These are phyloP conservation scores for Rhabdornis inornatus DNA, from an alignment of 2,113 vertebrate genomes.

Conservation along the genomic window DNA sequence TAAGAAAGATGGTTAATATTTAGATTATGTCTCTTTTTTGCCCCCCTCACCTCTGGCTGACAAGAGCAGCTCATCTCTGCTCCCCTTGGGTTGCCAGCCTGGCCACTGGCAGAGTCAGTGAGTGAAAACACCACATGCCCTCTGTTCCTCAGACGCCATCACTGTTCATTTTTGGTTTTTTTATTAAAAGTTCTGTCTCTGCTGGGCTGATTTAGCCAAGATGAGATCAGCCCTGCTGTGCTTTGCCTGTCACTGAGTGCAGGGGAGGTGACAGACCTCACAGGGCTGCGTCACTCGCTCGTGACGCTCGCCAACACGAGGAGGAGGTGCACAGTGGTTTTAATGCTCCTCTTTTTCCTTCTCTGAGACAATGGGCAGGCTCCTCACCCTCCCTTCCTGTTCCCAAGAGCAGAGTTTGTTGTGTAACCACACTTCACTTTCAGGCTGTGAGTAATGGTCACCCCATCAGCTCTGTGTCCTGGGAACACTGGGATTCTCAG, in stretches of 20 bases:
- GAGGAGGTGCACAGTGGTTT: background rate
- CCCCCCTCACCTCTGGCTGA: background rate
- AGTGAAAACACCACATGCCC: background rate
- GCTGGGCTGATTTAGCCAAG: background rate
- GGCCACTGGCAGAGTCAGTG: slow-evolving; percentile 1
- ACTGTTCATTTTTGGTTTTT: accelerated
- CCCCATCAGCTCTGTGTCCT: background rate
- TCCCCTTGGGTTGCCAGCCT: background rate
- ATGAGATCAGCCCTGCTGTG: background rate
- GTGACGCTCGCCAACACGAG: background rate
- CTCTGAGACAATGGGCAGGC: background rate
- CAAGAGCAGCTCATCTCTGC: background rate
- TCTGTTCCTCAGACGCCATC: background rate
- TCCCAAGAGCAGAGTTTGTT: background rate
- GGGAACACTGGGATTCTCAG: background rate
- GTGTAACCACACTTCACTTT: background rate
- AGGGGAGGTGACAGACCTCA: background rate
- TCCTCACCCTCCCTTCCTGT: background rate
- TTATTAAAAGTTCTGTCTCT: background rate
- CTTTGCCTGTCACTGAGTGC: background rate
- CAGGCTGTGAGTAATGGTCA: background rate
- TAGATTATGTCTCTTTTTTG: background rate
- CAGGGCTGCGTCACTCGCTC: background rate
- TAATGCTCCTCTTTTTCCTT: background rate
- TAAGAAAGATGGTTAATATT: background rate